Evolutionary conservation across 2,113 vertebrate species (phyloP).

Genomic region (Patagioenas fasciata): DNA sequence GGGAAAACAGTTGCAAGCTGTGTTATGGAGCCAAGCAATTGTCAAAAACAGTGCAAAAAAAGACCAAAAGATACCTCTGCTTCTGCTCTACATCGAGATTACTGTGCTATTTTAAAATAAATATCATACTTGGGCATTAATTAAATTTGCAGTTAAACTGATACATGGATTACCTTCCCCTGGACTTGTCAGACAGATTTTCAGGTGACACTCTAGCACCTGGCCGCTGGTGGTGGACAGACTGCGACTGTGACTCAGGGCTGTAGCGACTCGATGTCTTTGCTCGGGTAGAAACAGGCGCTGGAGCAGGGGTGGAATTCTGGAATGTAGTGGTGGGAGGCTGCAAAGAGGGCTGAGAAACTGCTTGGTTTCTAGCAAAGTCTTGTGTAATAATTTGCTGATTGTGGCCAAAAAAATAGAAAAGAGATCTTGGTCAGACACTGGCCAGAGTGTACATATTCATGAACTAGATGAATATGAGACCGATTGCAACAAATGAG

Average conservation of each 20-base stretch:
- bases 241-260: constrained; percentile 85
- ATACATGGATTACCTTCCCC: constrained; percentile 81
- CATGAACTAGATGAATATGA: not conserved
- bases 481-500: not conserved
- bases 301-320: constrained; percentile 76
- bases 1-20: not conserved
- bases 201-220: constrained; percentile 92
- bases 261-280: constrained; percentile 91
- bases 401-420: not conserved
- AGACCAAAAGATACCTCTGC: not conserved
- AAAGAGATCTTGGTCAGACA: constrained; percentile 2
- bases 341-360: constrained; percentile 75
- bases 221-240: constrained; percentile 84
- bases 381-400: constrained; percentile 99
- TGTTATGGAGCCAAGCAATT: not conserved
- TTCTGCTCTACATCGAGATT: not conserved
- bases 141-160: not conserved
- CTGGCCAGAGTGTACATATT: not conserved
- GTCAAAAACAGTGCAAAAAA: not conserved
- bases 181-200: constrained; percentile 86
- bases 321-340: constrained; percentile 90
- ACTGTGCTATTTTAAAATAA: not conserved
- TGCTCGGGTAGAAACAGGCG: constrained; percentile 70
- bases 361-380: constrained; percentile 93
- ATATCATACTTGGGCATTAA: not conserved